Percentiles rank a stretch among this genome's conserved stretches.
phyloP scores from a whole-genome alignment of 1,140 invertebrate species.

The Phymastichus coffea region DNA sequence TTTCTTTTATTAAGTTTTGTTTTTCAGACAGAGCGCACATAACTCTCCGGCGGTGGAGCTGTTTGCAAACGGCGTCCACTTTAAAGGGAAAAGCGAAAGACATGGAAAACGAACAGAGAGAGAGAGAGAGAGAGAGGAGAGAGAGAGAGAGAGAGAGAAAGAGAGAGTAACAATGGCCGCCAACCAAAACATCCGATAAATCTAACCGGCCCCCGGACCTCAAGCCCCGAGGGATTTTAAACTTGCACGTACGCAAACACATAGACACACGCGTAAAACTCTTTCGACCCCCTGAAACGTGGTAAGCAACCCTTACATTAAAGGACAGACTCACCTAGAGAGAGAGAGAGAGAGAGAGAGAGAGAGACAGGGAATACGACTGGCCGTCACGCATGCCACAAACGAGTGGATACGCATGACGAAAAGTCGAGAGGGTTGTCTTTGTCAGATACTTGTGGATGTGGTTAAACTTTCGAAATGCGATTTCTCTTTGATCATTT shows the following conservation, averaged over 20 bases:
- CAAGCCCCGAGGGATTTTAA: constrained; percentile 57
- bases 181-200: constrained; percentile 60
- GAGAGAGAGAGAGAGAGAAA: constrained; percentile 27
- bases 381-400: too few relatives aligned
- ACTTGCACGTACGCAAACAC: constrained; percentile 31
- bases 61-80: constrained; percentile 19
- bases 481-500: too few relatives aligned
- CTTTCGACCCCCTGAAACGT: constrained; percentile 45
- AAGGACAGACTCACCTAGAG: constrained; percentile 35
- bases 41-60: too few relatives aligned
- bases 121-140: not conserved
- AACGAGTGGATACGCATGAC: too few relatives aligned
- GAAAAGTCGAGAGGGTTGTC: too few relatives aligned
- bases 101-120: constrained; percentile 11
- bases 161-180: constrained; percentile 55
- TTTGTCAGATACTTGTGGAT: too few relatives aligned
- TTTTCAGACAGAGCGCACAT: too few relatives aligned
- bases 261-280: not conserved
- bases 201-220: constrained; percentile 54
- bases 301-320: constrained; percentile 54
- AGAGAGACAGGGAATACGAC: constrained; percentile 32
- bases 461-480: too few relatives aligned
- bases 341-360: constrained; percentile 12
- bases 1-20: too few relatives aligned
- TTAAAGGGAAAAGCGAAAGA: constrained; percentile 29